Conservation (phyloP, 2,888 invertebrate species). For the Pandemis corylana region DNA sequence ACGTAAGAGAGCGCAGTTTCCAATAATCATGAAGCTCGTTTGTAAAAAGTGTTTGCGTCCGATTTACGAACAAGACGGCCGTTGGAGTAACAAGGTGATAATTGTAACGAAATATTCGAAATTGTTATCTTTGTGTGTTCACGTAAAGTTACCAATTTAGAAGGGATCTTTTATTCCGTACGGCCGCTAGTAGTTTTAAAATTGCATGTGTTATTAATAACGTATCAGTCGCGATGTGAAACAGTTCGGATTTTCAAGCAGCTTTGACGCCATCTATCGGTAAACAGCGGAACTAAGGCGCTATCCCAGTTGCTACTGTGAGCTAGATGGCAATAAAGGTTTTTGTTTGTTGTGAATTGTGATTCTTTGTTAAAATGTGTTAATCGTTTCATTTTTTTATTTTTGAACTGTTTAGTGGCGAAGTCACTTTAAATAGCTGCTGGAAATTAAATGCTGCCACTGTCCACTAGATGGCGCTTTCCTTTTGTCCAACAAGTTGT, state of each 20-base stretch:
- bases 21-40: constrained; percentile 8
- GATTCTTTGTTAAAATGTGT: not conserved
- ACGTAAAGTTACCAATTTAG: not conserved
- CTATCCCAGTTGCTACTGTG: not conserved
- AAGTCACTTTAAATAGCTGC: not conserved
- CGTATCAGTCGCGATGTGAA: constrained; percentile 24
- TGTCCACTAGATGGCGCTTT: not conserved
- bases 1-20: constrained; percentile 15
- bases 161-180: not conserved
- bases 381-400: not conserved
- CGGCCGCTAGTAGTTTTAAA: constrained; percentile 20
- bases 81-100: constrained; percentile 5
- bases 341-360: not conserved
- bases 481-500: constrained; percentile 6
- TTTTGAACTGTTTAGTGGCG: too few species aligned
- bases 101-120: not conserved
- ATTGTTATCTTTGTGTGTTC: not conserved
- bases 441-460: not conserved
- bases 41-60: constrained; percentile 29
- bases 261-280: not conserved
- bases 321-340: not conserved
- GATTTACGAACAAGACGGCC: not conserved
- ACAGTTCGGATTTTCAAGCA: constrained; percentile 5
- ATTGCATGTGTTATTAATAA: constrained; percentile 33
- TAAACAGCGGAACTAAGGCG: not conserved